Evolutionary conservation across 2,888 invertebrate species (phyloP), one percentile per base, ranked within the genome.

Genomic region (Cataglyphis cursor): DNA sequence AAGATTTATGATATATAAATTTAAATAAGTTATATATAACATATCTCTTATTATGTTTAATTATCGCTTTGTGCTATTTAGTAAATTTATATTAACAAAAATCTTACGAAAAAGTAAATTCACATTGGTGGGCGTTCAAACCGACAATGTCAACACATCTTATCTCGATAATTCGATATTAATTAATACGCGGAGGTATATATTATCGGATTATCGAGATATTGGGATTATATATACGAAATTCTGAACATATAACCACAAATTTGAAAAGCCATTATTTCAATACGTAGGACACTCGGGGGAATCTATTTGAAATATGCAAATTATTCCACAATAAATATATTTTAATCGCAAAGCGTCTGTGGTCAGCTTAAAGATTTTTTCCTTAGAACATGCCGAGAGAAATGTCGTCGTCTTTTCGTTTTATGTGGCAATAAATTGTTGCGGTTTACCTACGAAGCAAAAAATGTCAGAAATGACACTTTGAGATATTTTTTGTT

Each of bases 131-230:
- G 24, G 59, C 8, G 28, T 61, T 15, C 44, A 18, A 74, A 44
- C 38, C n/a, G 44, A 44, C 15, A 44, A 12, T 31, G 61, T 73
- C 62, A 74, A 35, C 35, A 35, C 35, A 74, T 74, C 41, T 44
- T 28, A 74, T 74, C 41, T 74, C 74, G 74, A 62, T 74, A 74
- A 74, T 74, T 61, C 74, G 62, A 62, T 62, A 74, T 44, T 74
- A 74, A 74, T 74, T 74, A 74, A 62, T 74, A 74, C 41, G 31
- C 44, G 31, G 44, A 74, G n/a, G 15, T 12, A 44, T 15, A 73
- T 73, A 73, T 61, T 73, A 74, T 62, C 44, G 74, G 74, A 74
- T 74, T 74, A 74, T 74, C 24, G 74, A 62, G 44, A 31, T 62
- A 62, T 74, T 44, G 62, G 62, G 31, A 74, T 74, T 74, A 28